Evolutionary conservation across 2,888 invertebrate species (phyloP).

Genomic region (Rhagium mordax): DNA sequence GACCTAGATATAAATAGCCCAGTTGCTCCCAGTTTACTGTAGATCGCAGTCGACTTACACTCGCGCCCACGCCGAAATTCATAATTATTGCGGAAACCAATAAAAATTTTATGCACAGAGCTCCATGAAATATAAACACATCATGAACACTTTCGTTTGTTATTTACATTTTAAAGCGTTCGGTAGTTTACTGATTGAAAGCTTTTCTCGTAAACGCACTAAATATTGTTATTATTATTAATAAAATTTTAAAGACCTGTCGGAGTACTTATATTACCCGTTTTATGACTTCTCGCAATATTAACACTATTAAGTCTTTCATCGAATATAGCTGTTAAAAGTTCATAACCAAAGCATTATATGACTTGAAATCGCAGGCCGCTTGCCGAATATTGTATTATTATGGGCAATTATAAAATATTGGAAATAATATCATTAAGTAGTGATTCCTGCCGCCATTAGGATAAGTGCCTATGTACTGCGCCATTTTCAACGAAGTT

Average conservation of each 20-base stretch:
- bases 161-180: not conserved
- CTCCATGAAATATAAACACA: not conserved
- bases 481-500: too few relatives aligned
- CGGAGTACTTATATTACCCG: not conserved
- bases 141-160: not conserved
- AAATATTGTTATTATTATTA: not conserved
- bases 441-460: too few relatives aligned
- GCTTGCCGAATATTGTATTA: too few relatives aligned
- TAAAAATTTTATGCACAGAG: conserved; percentile 15
- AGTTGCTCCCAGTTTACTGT: conserved; percentile 6
- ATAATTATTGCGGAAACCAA: conserved; percentile 27
- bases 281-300: not conserved
- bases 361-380: too few relatives aligned
- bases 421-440: too few relatives aligned
- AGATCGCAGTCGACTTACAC: not conserved
- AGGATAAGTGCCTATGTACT: too few relatives aligned
- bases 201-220: not conserved
- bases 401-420: too few relatives aligned
- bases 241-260: not conserved
- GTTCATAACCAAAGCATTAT: too few relatives aligned
- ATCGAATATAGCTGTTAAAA: too few relatives aligned
- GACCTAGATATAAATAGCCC: conserved; percentile 5
- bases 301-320: too few relatives aligned
- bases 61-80: not conserved
- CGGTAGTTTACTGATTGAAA: not conserved